phyloP scores from a whole-genome alignment of 2,113 vertebrate species.

The Cebidichthys violaceus region DNA sequence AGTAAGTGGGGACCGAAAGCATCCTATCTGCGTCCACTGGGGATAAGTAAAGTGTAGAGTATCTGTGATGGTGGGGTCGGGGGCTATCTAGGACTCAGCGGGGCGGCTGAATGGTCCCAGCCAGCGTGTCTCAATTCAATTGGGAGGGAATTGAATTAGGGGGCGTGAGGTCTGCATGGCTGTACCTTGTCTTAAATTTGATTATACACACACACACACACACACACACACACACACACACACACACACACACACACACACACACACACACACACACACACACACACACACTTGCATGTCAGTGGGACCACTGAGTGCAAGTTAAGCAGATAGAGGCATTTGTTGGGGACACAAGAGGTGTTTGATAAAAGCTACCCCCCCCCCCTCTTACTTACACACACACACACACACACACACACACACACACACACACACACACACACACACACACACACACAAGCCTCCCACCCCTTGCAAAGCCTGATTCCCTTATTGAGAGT shows the following conservation, averaged over 20 bases:
- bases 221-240: constrained; percentile 32
- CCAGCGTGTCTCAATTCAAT: constrained; percentile 80
- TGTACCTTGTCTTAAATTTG: constrained; percentile 78
- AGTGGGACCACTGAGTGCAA: constrained; percentile 63
- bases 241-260: constrained; percentile 26
- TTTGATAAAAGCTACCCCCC: constrained; percentile 65
- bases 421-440: constrained; percentile 21
- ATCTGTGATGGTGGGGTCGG: constrained; percentile 29
- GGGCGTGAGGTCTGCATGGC: constrained; percentile 80
- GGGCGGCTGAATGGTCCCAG: constrained; percentile 68
- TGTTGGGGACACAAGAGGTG: constrained; percentile 76
- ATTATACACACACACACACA: constrained; percentile 70
- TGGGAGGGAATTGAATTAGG: constrained; percentile 82
- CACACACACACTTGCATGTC: constrained; percentile 41
- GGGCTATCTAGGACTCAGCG: constrained; percentile 19
- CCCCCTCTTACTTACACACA: background rate
- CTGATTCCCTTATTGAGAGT: constrained; percentile 43
- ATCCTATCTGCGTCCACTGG: constrained; percentile 14
- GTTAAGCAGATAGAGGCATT: constrained; percentile 61
- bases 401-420: constrained; percentile 14
- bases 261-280: constrained; percentile 22
- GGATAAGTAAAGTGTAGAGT: constrained; percentile 35
- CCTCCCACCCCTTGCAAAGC: constrained; percentile 45
- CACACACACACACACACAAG: constrained; percentile 20
- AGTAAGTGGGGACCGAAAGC: background rate